phyloP scores from a whole-genome alignment of 2,797 vertebrate species.

The Salarias fasciatus region DNA sequence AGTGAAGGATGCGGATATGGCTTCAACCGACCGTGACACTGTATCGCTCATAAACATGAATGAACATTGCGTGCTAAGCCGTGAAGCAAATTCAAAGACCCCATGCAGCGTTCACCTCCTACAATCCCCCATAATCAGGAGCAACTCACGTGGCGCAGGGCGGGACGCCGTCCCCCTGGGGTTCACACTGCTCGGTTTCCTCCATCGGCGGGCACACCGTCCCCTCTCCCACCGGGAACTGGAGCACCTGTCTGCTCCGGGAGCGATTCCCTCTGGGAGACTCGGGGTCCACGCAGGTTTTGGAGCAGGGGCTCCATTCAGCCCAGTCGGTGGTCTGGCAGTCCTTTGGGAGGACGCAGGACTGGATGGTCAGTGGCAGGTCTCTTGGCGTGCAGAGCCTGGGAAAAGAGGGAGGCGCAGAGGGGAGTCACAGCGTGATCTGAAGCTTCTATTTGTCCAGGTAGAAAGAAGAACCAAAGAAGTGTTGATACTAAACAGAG shows the following conservation, averaged over 20 bases:
- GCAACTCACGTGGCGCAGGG: conserved; percentile 91
- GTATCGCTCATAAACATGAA: no score
- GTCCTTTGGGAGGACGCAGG: conserved; percentile 91
- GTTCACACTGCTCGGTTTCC: conserved; percentile 86
- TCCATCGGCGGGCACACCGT: conserved; percentile 85
- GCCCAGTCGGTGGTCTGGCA: conserved; percentile 92
- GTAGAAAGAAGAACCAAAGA: no score
- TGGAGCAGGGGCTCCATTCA: conserved; percentile 90
- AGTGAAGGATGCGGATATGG: no score
- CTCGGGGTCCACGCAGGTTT: conserved; percentile 83
- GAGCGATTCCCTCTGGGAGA: conserved; percentile 83
- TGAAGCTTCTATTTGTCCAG: no score
- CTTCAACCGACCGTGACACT: no score
- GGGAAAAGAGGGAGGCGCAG: no score
- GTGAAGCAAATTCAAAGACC: no score
- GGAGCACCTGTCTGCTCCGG: conserved; percentile 85
- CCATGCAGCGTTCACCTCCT: neutral
- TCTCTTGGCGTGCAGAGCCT: conserved; percentile 91
- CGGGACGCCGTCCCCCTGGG: conserved; percentile 80
- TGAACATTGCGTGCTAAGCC: no score
- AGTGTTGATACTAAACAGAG: no score
- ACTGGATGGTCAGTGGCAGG: conserved; percentile 90
- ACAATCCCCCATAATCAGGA: neutral
- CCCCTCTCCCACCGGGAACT: conserved; percentile 87
- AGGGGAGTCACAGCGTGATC: no score